Conservation (phyloP, 2,797 vertebrate species). For the Orientallactaga sibirica region DNA sequence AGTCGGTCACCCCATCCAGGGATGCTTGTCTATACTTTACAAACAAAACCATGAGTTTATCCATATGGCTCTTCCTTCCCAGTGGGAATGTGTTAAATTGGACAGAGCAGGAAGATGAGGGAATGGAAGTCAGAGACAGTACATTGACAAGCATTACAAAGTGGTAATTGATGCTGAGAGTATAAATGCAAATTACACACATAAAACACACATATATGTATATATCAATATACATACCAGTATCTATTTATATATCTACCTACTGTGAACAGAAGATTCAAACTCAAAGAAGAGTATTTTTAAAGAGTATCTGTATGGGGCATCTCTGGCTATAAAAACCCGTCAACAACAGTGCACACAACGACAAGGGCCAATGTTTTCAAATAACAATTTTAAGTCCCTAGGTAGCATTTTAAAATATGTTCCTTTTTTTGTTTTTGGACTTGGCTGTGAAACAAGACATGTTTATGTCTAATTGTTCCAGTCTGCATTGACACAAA, state of each 20-base stretch:
- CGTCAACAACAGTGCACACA: not conserved
- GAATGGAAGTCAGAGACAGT: not conserved
- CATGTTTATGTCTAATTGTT: slow-evolving; percentile 20
- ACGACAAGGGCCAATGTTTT: not conserved
- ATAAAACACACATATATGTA: not conserved
- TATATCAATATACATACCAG: too few species aligned
- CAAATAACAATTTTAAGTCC: slow-evolving; percentile 5
- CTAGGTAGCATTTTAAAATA: not conserved
- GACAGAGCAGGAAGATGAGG: not conserved
- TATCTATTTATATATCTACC: too few species aligned
- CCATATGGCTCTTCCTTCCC: slow-evolving; percentile 21
- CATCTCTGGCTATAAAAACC: not conserved
- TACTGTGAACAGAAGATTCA: not conserved
- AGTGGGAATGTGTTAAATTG: not conserved
- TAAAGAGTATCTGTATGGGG: not conserved
- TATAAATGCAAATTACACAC: not conserved
- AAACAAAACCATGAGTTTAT: not conserved
- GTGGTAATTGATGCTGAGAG: not conserved
- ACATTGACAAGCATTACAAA: not conserved
- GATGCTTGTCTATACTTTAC: slow-evolving; percentile 11
- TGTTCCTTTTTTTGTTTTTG: not conserved
- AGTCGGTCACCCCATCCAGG: not conserved
- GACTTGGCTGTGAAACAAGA: slow-evolving; percentile 21
- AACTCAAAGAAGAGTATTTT: slow-evolving; percentile 1
- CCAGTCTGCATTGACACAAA: not conserved